Evolutionary conservation across 2,797 vertebrate species (phyloP), one percentile per base, ranked within the genome.

Genomic region (Sylvilagus floridanus): DNA sequence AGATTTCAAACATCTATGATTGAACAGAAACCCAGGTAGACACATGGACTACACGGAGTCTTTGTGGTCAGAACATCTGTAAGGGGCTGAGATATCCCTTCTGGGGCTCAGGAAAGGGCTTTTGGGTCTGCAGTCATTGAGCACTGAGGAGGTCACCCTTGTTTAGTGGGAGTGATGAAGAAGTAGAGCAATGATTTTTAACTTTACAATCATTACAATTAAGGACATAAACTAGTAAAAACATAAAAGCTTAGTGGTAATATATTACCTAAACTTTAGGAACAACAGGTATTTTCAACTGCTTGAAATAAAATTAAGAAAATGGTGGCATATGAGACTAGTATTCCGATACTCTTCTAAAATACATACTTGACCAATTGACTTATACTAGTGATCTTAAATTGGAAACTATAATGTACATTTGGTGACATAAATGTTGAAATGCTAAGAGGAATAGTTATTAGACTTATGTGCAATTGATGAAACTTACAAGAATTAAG

Each of bases 221-320:
- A 90, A 91, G 30, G 7, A 73, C 26, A 87, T 14, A 87, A 57
- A 87, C 75, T 16, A 54, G 32, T 77, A 22, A 66, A 54, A 21
- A 1, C 73, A 90, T 79, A 52, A 72, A 91, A 91, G n/a, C 5
- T 78, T 62, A 73, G 65, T 85, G 28, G 69, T 96, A 82, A 37
- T 92, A 77, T 76, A 83, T 88, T 54, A 26, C 75, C 30, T 95
- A 62, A 92, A 78, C 12, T 83, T 91, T 79, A 57, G 37, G 6
- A 63, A 65, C 75, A 94, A 60, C 47, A 79, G 13, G 2, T 52
- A 37, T 84, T 17, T 65, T 84, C 7, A 42, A 68, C 22, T 72
- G 2, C 5, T 77, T 79, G 60, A 87, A 84, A 85, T 93, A 5
- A 47, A 66, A 37, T 47, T 75, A 26, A 71, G 62, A 86, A 60